These are phyloP conservation scores for Rhagoletis pomonella DNA, from an alignment of 1,140 invertebrate genomes.

Conservation along the genomic window DNA sequence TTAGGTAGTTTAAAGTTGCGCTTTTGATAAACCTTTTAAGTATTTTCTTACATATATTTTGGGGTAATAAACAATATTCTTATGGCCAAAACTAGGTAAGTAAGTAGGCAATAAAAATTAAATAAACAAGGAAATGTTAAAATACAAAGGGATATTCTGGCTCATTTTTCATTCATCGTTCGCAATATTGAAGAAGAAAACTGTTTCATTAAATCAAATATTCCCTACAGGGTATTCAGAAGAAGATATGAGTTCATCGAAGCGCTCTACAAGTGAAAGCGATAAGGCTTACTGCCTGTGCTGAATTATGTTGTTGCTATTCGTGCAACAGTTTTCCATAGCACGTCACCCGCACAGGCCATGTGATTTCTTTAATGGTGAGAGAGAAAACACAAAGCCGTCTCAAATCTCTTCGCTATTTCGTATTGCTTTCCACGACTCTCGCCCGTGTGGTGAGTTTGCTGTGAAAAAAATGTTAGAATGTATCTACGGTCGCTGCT, in stretches of 20 bases:
- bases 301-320: slow-evolving; percentile 22
- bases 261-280: slow-evolving; percentile 41
- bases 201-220: not conserved
- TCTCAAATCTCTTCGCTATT: not conserved
- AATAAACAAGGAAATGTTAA: too few species aligned
- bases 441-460: slow-evolving; percentile 17
- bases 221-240: not conserved
- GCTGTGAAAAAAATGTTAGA: too few species aligned
- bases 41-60: too few species aligned
- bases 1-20: too few species aligned
- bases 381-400: not conserved
- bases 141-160: too few species aligned
- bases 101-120: too few species aligned
- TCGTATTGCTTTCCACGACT: not conserved
- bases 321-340: slow-evolving; percentile 49
- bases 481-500: too few species aligned
- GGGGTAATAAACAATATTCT: too few species aligned
- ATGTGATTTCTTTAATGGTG: not conserved
- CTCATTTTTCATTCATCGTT: too few species aligned
- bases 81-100: too few species aligned
- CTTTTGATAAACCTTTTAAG: too few species aligned
- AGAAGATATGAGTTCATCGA: slow-evolving; percentile 7
- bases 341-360: slow-evolving; percentile 40
- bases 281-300: slow-evolving; percentile 2
- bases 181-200: too few species aligned